Evolutionary conservation across 1,140 invertebrate species (phyloP), one percentile per base, ranked within the genome.

Genomic region (Brachystomella parvula): DNA sequence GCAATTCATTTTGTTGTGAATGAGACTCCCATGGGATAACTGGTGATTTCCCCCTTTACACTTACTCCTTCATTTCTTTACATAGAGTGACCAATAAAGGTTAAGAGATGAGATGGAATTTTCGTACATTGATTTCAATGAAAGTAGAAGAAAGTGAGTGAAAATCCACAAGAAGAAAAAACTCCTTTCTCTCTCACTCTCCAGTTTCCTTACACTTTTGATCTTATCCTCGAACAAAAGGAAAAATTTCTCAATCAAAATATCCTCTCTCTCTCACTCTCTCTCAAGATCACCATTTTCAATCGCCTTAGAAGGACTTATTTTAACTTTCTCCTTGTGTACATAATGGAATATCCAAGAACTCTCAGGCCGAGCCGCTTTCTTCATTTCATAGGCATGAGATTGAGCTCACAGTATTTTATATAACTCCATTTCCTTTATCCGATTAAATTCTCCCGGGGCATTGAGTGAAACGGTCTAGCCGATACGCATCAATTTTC

Each of bases 1-100:
- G 72, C 72, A 71, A 73, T 73, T 73, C 72, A 73, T 73, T 73
- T 73, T 73, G 39, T 64, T 71, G 53, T 44, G 30, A 32, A 31
- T 30, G 63, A 57, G 61, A 71, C 61, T 68, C 70, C 70, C 66
- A 61, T 6, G 66, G 59, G 70, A 71, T 58, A 64, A 64, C 60
- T 60, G 63, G 32, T 31, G 47, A 33, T 49, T 66, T 68, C 65
- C 69, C 64, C 66, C 63, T 67, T 64, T 70, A 32, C 29, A 31
- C 29, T 17, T 21, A 26, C 31, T 32, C 60, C 24, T 61, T 68
- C 58, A 58, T 66, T 56, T 61, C 60, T 30, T 66, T 58, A 57
- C 47, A 67, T 49, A 64, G 69, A 67, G 60, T 68, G 69, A 71
- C 63, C 65, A 71, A 71, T 67, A 68, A 71, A 67, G 61, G 69